Evolutionary conservation across 23 tunicate genomes (phyloP).

Genomic region (Botrylloides violaceus): DNA sequence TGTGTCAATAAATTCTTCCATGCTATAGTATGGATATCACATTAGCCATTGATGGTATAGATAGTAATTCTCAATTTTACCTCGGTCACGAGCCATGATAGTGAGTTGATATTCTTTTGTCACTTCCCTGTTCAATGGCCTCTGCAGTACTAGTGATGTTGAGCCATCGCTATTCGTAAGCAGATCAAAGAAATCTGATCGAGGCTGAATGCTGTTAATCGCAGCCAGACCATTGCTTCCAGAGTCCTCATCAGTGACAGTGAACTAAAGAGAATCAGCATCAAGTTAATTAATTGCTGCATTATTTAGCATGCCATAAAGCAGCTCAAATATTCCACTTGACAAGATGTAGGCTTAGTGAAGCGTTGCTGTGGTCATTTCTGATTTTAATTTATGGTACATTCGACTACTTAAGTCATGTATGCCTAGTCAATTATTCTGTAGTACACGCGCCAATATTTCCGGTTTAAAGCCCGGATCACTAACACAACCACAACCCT

Average conservation of each 20-base stretch:
- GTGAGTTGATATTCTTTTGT: conserved; percentile 25
- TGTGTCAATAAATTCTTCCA: not conserved
- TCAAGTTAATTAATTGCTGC: no score
- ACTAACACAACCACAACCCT: no score
- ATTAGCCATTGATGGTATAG: not conserved
- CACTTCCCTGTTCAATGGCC: conserved; percentile 40
- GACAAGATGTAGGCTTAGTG: no score
- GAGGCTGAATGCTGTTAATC: conserved; percentile 6
- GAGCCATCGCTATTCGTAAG: not conserved
- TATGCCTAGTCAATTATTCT: no score
- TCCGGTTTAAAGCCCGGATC: no score
- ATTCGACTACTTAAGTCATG: no score
- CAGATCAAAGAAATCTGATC: conserved; percentile 21
- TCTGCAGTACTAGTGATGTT: conserved; percentile 7
- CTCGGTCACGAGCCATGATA: conserved; percentile 70
- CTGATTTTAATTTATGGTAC: no score
- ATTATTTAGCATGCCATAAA: no score
- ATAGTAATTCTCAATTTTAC: conserved; percentile 19
- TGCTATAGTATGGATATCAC: not conserved
- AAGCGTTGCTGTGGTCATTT: no score
- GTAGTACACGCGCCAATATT: no score
- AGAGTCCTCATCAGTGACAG: conserved; percentile 41
- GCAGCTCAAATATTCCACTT: no score
- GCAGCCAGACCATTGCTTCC: conserved; percentile 51
- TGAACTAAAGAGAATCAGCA: conserved; percentile 29